Evolutionary conservation across 2,113 vertebrate genomes (phyloP), one percentile per base, ranked within the genome.

Genomic region (Rhodinocichla rosea): DNA sequence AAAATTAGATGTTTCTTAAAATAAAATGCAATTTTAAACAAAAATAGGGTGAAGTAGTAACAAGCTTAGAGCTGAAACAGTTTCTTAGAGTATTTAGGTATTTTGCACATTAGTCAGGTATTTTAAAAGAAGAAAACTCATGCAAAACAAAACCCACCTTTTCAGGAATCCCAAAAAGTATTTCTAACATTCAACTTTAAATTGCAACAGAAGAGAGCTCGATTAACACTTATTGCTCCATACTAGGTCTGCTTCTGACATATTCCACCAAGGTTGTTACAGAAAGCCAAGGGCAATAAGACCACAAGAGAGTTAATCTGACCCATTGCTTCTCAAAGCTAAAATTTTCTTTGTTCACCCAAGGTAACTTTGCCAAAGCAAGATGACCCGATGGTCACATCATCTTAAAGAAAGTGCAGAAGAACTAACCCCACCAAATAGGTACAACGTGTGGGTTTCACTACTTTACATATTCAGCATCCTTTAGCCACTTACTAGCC

Each of bases 241-340:
- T 20, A 5, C 16, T 11, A 70, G 20, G 32, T 42, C 89, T 74
- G 32, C 32, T 70, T 40, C 55, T 67, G 35, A 53, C 27, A 68
- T 0, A 0, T 30, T 77, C 39, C 60, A 40, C 13, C 40, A 37
- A 9, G 44, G 18, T 13, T 50, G 22, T 5, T 39, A 20, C 10
- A 73, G 77, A 53, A 77, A 63, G 45, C 19, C 83, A 91, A 39
- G 2, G 30, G 77, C 69, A 70, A 13, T 32, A 52, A 69, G 77
- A 71, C 53, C 19, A 39, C 76, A 45, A 42, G 35, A 44, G 26
- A 73, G 44, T 57, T 86, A 80, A 45, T 56, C 42, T 45, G 79
- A 88, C 33, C 74, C 52, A 42, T 1, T 39, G 39, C 33, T 75
- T 59, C 55, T 47, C 63, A 44, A 73, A 94, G 57, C 28, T 53